These are phyloP conservation scores for Geotrypetes seraphini DNA, from an alignment of 2,797 vertebrate genomes.

Conservation along the genomic window DNA sequence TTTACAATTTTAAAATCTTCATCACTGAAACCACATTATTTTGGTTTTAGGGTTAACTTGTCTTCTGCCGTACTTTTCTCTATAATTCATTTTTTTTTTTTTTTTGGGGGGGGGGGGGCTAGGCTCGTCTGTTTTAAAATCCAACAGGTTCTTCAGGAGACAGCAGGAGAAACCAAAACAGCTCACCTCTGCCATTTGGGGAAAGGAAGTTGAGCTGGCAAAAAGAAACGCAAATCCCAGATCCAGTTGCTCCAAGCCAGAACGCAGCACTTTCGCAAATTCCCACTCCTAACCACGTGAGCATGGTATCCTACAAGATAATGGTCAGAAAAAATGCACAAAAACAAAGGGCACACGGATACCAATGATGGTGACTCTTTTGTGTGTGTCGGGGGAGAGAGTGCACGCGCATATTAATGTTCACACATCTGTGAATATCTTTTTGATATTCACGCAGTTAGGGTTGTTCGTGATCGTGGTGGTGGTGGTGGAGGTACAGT, in stretches of 20 bases:
- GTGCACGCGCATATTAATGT: constrained; percentile 34
- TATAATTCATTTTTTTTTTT: no score
- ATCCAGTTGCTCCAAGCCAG: constrained; percentile 33
- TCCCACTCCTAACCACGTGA: constrained; percentile 10
- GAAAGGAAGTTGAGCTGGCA: no score
- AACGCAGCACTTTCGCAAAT: constrained; percentile 24
- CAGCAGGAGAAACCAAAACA: no score
- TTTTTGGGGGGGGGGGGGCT: no score
- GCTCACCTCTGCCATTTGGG: no score
- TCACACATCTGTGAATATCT: constrained; percentile 94
- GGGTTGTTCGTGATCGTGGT: constrained; percentile 68
- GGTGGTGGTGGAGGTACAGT: constrained; percentile 54
- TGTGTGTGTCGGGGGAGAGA: no score
- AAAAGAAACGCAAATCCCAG: constrained; percentile 16
- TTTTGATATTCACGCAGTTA: constrained; percentile 89
- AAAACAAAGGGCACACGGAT: constrained; percentile 46
- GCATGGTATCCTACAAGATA: constrained; percentile 13
- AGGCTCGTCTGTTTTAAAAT: no score
- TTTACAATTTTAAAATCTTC: no score
- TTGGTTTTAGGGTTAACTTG: no score
- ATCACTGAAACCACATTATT: no score
- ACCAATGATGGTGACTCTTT: constrained; percentile 45
- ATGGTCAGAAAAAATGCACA: constrained; percentile 39
- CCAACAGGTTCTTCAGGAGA: constrained; percentile 33
- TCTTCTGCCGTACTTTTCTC: no score